Base-by-base conservation (phyloP, 2,113 vertebrate genomes). In the Oreochromis spilurus region DNA sequence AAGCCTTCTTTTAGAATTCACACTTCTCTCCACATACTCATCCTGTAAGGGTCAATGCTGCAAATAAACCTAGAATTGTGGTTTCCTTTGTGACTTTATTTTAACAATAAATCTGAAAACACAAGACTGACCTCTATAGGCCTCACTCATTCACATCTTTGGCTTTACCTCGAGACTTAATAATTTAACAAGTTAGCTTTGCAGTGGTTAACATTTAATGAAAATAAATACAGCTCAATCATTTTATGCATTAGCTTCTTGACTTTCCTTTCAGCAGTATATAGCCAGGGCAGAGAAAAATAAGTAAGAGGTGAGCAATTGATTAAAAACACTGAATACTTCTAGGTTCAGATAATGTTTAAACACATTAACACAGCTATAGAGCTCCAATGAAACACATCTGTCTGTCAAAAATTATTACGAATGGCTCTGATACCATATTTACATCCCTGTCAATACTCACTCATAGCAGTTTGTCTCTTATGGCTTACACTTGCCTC, bases 301-400 rank as follows among this genome's bases (percentile, higher is more conserved):
- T 31, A 75, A 55, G 24, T 70, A 83, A 87, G 29, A 54, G 26
- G 62, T 57, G 55, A 78, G 70, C 57, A 86, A 53, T 55, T 19
- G 9, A 72, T 48, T 79, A 78, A 84, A 89, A 58, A 34, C 40
- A 72, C 38, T 36, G 67, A 38, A 84, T 60, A 82, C 87, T 9
- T 26, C 65, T 82, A 79, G 65, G 86, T 85, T 87, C 84, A 86
- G 53, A 12, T 6, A 54, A 84, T 62, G 70, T 75, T 78, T 80
- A 81, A 94, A 84, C 38, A 80, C 19, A 87, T 85, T 88, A 87
- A 62, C 55, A 79, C 26, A 50, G 17, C 34, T 48, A 40, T 12
- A 9, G 53, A 54, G 48, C 79, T 75, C 53, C 72, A 13, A 43
- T 75, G 29, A 58, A 78, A 79, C 60, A 79, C 34, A 52, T n/a